phyloP scores from a whole-genome alignment of 2,113 vertebrate species.

The Chaenogobius annularis region DNA sequence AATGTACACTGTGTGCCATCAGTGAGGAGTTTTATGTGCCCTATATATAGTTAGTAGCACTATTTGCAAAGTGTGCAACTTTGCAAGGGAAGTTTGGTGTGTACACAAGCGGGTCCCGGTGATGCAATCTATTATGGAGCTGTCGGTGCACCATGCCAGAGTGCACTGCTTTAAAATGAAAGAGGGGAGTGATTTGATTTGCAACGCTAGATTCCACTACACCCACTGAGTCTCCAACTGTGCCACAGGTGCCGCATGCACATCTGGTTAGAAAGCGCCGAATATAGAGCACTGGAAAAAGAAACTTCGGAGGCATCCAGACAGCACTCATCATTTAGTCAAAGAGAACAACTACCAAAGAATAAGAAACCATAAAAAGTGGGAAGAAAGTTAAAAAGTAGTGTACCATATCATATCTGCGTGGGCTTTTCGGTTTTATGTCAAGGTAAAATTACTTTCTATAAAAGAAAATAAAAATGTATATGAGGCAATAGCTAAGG shows the following conservation, averaged over 20 bases:
- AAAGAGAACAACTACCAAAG: not conserved
- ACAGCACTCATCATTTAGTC: slow-evolving; percentile 6
- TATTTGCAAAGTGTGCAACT: slow-evolving; percentile 20
- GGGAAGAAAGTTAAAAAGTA: not conserved
- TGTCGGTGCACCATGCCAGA: slow-evolving; percentile 21
- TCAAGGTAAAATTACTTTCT: too few species aligned
- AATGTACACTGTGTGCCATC: slow-evolving; percentile 14
- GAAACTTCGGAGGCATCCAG: slow-evolving; percentile 1
- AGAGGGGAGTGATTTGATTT: slow-evolving; percentile 25
- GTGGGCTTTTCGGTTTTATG: not conserved
- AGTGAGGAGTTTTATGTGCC: slow-evolving; percentile 11
- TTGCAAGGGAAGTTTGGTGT: slow-evolving; percentile 11
- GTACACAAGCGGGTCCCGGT: slow-evolving; percentile 9
- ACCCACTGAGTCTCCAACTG: slow-evolving; percentile 23
- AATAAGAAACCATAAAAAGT: not conserved
- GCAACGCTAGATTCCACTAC: slow-evolving; percentile 10
- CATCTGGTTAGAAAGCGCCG: slow-evolving; percentile 8
- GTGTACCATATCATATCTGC: not conserved
- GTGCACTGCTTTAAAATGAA: slow-evolving; percentile 18
- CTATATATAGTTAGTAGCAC: slow-evolving; percentile 17
- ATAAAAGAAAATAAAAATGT: too few species aligned
- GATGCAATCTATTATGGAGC: slow-evolving; percentile 31
- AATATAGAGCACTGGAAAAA: slow-evolving; percentile 11
- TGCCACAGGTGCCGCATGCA: slow-evolving; percentile 20
- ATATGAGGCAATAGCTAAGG: too few species aligned